Percentiles rank a stretch among this genome's conserved stretches.
These are phyloP conservation scores for Zoanthus gigantus DNA, from an alignment of 92 coral and sea anemone species.

Conservation along the genomic window DNA sequence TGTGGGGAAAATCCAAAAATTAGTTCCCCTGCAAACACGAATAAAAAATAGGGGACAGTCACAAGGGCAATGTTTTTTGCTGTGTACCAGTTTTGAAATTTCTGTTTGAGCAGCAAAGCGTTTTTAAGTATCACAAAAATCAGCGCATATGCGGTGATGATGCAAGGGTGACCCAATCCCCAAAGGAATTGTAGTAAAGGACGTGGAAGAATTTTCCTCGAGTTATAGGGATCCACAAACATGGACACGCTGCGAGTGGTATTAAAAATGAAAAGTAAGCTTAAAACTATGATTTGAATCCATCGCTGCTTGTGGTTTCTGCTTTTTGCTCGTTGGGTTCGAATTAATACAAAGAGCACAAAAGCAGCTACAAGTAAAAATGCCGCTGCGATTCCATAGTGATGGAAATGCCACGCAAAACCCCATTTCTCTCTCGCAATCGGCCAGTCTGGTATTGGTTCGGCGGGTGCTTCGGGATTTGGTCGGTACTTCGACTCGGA, in stretches of 20 bases:
- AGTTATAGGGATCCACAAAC: conserved; percentile 72
- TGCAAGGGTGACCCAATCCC: conserved; percentile 85
- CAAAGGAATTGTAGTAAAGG: conserved; percentile 66
- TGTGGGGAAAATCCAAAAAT: conserved; percentile 64
- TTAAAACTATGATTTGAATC: conserved; percentile 67
- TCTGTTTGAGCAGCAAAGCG: conserved; percentile 73
- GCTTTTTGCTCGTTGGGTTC: conserved; percentile 11
- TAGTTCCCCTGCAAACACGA: conserved; percentile 76
- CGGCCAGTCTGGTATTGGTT: conserved; percentile 82
- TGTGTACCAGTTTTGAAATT: conserved; percentile 82
- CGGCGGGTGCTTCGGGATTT: conserved; percentile 48
- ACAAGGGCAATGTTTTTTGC: conserved; percentile 70
- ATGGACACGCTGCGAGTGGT: conserved; percentile 64
- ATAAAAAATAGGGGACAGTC: conserved; percentile 75
- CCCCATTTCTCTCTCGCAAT: conserved; percentile 72
- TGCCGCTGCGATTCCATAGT: conserved; percentile 69
- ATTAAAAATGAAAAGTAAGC: conserved; percentile 61
- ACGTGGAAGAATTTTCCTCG: conserved; percentile 57
- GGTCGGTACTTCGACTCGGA: conserved; percentile 14
- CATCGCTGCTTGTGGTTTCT: conserved; percentile 49
- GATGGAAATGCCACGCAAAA: conserved; percentile 78
- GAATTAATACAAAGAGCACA: conserved; percentile 51
- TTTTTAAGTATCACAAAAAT: conserved; percentile 80
- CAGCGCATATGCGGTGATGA: conserved; percentile 75
- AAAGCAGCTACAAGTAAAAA: conserved; percentile 54